Base-by-base conservation (phyloP, 2,888 invertebrate species). In the Lypha dubia region DNA sequence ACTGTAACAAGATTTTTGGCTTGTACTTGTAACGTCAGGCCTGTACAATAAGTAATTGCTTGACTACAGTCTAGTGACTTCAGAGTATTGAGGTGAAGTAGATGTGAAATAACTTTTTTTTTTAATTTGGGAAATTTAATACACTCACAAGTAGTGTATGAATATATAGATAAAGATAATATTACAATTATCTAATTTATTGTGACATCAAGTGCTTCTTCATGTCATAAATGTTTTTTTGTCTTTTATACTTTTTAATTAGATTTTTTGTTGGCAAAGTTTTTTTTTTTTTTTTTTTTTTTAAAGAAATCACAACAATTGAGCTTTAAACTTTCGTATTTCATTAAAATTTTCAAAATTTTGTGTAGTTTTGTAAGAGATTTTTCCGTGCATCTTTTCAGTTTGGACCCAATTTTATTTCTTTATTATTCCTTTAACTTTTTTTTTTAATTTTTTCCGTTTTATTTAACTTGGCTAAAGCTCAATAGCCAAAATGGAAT, bases 401-500 rank as follows among this genome's bases (percentile, higher is more conserved):
- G 28, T 41, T 44, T 28, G n/a, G 41, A 38, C 8, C 28, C 38
- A 32, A 13, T 46, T n/a, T 7, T 17, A 17, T 35, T 24, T 49
- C 17, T 49, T 49, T 49, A 8, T 28, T 24, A 44, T 58, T 2
- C 51, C 8, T 44, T 65, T 20, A 9, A 1, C 15, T 17, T 76
- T 56, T 24, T 46, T 17, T 65, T 56, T 65, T 56, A 32, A 49
- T n/a, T n/a, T n/a, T n/a, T n/a, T n/a, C n/a, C n/a, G n/a, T n/a
- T n/a, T n/a, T n/a, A n/a, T 46, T 35, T 22, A 41, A 65, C 58
- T 41, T 22, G 60, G 28, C 51, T 44, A 51, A 60, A 79, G 63
- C 46, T 35, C 63, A 65, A 79, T 49, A 65, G 71, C 65, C 28
- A 80, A 67, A 80, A 13, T 11, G 3, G 8, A 58, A 20, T 46